Base-by-base conservation (phyloP, 2,888 invertebrate species). In the Drosophila neotestacea region DNA sequence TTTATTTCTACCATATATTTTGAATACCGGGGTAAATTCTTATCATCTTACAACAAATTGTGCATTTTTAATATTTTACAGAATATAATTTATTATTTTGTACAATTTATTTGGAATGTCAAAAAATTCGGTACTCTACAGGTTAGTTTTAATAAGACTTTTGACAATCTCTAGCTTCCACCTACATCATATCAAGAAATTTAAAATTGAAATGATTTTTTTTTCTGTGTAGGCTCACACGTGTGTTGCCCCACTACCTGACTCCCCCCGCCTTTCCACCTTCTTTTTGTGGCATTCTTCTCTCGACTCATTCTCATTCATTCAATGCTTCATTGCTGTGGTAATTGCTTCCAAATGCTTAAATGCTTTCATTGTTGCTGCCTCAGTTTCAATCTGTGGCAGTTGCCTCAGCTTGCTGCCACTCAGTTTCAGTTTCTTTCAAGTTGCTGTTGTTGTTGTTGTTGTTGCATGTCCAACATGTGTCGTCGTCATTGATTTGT, bases 341-440 rank as follows among this genome's bases (percentile, higher is more conserved):
- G 89, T 90, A 90, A 90, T 89, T 90, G 89, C 89, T 89, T 85
- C 85, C 85, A 87, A 90, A 87, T 89, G 88, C 83, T 85, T 85
- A 89, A 89, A 85, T 81, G 88, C 89, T 78, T 79, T 76, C 79
- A 81, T 79, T 81, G 62, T 46, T 62, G 30, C 44, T 63, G 44
- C 69, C 61, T 46, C 46, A 65, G 70, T 28, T 70, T 50, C 64
- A 60, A 61, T 63, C 42, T 67, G 60, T 51, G 70, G 52, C 73
- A 63, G 68, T 63, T 63, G 60, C 59, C 58, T 68, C 55, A 50
- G 34, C 56, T 51, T 63, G 32, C 64, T 63, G 75, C 77, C 71
- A 77, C 75, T 79, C 75, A 72, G 70, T 72, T 71, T 71, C 69
- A 59, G 66, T 70, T 72, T 79, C 75, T 69, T 74, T 74, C 66